Percentiles rank a stretch among this genome's conserved stretches.
phyloP scores from a whole-genome alignment of 37 sponge, comb jelly and placozoan species.

The Geodia barretti region DNA sequence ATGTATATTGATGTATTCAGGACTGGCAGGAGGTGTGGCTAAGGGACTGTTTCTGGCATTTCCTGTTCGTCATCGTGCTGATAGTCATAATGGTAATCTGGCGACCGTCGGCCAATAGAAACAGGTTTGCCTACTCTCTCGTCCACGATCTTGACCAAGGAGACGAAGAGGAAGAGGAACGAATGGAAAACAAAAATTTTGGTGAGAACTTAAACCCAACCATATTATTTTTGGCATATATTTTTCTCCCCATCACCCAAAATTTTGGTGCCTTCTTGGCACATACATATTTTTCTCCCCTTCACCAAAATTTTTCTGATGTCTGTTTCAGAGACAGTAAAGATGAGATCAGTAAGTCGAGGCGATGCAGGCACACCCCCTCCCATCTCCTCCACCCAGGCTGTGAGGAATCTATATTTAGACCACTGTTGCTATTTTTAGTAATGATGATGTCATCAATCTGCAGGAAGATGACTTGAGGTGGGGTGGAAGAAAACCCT shows the following conservation, averaged over 20 bases:
- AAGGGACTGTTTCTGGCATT: constrained; percentile 82
- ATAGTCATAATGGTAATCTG: constrained; percentile 85
- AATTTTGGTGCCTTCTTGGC: too few relatives aligned
- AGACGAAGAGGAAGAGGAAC: constrained; percentile 49
- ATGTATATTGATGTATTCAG: too few relatives aligned
- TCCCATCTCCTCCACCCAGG: constrained; percentile 22
- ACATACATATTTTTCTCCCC: too few relatives aligned
- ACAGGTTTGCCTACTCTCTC: constrained; percentile 60
- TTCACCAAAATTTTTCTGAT: too few relatives aligned
- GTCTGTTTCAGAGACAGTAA: constrained; percentile 63
- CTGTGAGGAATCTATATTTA: constrained; percentile 8
- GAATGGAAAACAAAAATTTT: constrained; percentile 71
- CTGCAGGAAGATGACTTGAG: constrained; percentile 80
- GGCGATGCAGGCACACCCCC: neutral
- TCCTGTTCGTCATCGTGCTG: constrained; percentile 75
- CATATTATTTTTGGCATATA: neutral
- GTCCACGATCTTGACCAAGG: constrained; percentile 52
- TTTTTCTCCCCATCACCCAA: too few relatives aligned
- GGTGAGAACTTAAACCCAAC: constrained; percentile 19
- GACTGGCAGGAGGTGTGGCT: constrained; percentile 85
- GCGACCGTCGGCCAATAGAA: constrained; percentile 78
- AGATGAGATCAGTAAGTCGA: constrained; percentile 48
- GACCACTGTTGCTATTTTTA: neutral
- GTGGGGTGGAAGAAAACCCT: constrained; percentile 86
- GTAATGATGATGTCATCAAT: neutral